Base-by-base conservation (phyloP, 1,140 invertebrate genomes). In the Hylyphantes graminicola region DNA sequence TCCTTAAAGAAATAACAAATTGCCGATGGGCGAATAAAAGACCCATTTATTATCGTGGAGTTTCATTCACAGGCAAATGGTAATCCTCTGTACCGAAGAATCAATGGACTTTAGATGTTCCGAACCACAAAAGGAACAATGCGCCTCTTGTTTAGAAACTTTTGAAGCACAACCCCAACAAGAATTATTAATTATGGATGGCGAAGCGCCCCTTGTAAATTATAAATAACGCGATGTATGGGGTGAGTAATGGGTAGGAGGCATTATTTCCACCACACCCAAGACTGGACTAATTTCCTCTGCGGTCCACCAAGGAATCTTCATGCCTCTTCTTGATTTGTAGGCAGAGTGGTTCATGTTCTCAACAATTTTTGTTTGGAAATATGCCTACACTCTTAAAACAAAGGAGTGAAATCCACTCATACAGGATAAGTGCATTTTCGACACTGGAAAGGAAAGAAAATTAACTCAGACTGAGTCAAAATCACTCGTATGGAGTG, bases 131-230 rank as follows among this genome's bases (percentile, higher is more conserved):
- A 70, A 50, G 65, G 77, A 80, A 80, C 77, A 80, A 80, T 65
- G 11, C 64, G 7, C 9, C 57, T 73, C 55, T 81, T 81, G 79
- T 81, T 81, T 81, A 73, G 79, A 73, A 72, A 73, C 68, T 57
- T 73, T 81, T 57, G 21, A 35, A 13, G 74, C 21, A 17, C 35
- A 70, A 67, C 64, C 68, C 21, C 68, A 73, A 63, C 35, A 72
- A 73, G 68, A 81, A 81, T 81, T 81, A 81, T 81, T 81, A 81
- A 81, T 81, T 81, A 81, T 81, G 68, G 68, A 81, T 81, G 79
- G 79, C 79, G 54, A 70, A 21, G 35, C 55, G 64, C 55, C 79
- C 53, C 61, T 70, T 81, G 73, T 81, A 81, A 81, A 81, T 81
- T 81, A 81, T 81, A 81, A 81, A 81, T 81, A 81, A 81, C 65